These are phyloP conservation scores for Phyllotreta striolata DNA, from an alignment of 2,888 invertebrate genomes.

Conservation along the genomic window DNA sequence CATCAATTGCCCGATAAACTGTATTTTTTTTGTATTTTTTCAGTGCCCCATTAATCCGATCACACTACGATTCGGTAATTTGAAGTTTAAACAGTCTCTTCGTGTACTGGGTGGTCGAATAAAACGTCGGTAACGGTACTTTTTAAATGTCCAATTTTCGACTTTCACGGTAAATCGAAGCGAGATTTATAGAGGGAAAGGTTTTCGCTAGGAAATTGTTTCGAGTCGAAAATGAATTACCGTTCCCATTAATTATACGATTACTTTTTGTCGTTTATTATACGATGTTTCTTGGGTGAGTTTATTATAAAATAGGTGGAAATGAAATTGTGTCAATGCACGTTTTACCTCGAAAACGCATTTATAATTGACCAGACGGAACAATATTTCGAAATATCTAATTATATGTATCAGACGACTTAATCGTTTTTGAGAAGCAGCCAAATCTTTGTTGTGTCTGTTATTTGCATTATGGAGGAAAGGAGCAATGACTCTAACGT, in stretches of 20 bases:
- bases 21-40: constrained; percentile 33
- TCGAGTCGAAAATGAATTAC: no score
- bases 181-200: constrained; percentile 1
- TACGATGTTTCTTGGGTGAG: no score
- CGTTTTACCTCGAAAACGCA: neutral
- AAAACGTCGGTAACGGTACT: constrained; percentile 8
- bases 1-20: constrained; percentile 38
- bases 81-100: constrained; percentile 3
- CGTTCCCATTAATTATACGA: no score
- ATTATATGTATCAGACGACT: constrained; percentile 22
- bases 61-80: constrained; percentile 7
- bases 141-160: constrained; percentile 7
- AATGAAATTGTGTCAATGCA: constrained; percentile 4
- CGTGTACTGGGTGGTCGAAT: constrained; percentile 14
- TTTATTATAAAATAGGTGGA: no score
- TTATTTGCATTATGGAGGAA: constrained; percentile 9
- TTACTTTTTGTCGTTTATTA: no score
- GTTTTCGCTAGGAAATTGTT: no score
- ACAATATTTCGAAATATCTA: constrained; percentile 22
- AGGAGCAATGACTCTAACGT: constrained; percentile 20
- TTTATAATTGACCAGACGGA: neutral
- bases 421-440: constrained; percentile 26
- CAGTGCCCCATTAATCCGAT: constrained; percentile 8
- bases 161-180: constrained; percentile 8
- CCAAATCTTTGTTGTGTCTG: constrained; percentile 33